phyloP scores from a whole-genome alignment of 2,888 invertebrate species.

The Scaptomyza parva region DNA sequence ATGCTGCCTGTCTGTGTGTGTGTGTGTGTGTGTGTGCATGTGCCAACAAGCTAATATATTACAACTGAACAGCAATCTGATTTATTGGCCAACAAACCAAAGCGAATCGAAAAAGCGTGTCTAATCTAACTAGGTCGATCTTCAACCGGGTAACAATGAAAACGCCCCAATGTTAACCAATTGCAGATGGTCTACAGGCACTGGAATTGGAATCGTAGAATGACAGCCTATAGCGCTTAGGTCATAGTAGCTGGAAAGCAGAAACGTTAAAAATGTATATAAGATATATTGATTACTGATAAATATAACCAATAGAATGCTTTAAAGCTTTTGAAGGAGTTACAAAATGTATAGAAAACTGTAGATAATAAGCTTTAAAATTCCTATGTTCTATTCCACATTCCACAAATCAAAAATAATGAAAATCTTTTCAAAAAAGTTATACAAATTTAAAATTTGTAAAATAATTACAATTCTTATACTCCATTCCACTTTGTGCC shows the following conservation, averaged over 20 bases:
- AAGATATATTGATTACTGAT: conserved; percentile 17
- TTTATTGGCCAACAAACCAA: conserved; percentile 48
- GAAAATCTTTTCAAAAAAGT: too few relatives aligned
- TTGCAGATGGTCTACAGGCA: conserved; percentile 17
- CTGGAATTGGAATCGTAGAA: conserved; percentile 6
- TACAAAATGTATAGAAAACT: too few relatives aligned
- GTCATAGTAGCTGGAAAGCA: neutral
- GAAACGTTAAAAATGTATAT: neutral
- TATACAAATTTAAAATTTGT: too few relatives aligned
- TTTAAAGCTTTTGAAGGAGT: too few relatives aligned
- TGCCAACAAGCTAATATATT: conserved; percentile 46
- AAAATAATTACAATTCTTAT: too few relatives aligned
- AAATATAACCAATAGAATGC: too few relatives aligned
- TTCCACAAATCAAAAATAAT: too few relatives aligned
- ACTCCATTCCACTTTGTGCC: too few relatives aligned
- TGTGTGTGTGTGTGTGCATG: conserved; percentile 26
- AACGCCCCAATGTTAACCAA: conserved; percentile 17
- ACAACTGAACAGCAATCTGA: conserved; percentile 31
- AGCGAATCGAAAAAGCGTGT: conserved; percentile 30
- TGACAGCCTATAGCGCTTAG: neutral
- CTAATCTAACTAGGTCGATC: conserved; percentile 75
- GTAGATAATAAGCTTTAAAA: too few relatives aligned
- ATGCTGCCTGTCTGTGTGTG: too few relatives aligned
- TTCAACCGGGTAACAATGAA: conserved; percentile 19
- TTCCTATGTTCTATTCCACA: conserved; percentile 5